These are phyloP conservation scores for Tragelaphus imberbis DNA, from an alignment of 2,113 vertebrate species.

Conservation along the genomic window DNA sequence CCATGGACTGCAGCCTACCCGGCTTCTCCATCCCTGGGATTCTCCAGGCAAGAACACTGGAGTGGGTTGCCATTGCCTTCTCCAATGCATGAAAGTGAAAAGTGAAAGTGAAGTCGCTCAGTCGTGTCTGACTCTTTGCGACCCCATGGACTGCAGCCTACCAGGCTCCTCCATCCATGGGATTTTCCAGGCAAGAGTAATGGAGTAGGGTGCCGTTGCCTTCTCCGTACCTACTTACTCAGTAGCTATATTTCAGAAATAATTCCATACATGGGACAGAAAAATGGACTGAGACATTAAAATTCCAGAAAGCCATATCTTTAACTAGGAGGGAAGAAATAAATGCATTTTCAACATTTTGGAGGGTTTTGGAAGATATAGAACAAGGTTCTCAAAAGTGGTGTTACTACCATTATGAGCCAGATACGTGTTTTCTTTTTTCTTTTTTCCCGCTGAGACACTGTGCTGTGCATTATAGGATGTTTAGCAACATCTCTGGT, in stretches of 20 bases:
- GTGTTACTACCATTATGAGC: not conserved
- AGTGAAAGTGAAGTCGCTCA: too few relatives aligned
- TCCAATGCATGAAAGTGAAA: too few relatives aligned
- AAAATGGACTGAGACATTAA: not conserved
- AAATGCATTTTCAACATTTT: not conserved
- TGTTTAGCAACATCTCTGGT: not conserved
- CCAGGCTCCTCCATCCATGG: too few relatives aligned
- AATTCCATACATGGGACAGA: not conserved
- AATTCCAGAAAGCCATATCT: not conserved
- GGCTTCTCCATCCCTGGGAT: too few relatives aligned
- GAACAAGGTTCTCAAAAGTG: not conserved
- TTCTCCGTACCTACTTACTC: not conserved
- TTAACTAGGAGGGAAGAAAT: not conserved
- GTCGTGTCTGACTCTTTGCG: too few relatives aligned
- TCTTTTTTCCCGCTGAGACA: accelerated
- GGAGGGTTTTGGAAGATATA: not conserved
- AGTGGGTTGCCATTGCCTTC: too few relatives aligned
- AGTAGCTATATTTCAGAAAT: not conserved
- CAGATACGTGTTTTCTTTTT: not conserved
- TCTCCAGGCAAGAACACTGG: too few relatives aligned
- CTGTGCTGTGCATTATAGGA: not conserved
- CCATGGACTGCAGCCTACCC: too few relatives aligned
- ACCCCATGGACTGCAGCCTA: too few relatives aligned
- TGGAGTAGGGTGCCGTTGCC: too few relatives aligned
- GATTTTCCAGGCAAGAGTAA: too few relatives aligned